Conservation (phyloP, 2,888 invertebrate genomes). For the Chrysolina oricalcia region DNA sequence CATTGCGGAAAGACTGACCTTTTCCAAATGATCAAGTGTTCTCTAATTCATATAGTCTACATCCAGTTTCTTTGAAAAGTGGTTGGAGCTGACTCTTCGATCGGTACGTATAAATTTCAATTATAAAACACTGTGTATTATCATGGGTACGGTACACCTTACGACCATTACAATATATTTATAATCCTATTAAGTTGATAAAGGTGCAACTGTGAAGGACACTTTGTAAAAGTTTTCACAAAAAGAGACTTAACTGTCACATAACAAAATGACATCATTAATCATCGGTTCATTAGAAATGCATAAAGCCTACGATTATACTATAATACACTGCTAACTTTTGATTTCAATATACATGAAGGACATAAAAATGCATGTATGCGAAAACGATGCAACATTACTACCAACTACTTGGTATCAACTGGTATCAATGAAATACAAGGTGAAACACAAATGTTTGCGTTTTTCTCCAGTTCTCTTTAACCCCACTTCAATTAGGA, state of each 20-base stretch:
- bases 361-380: constrained; percentile 42
- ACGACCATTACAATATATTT: constrained; percentile 41
- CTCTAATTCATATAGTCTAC: not conserved
- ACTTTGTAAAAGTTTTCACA: constrained; percentile 52
- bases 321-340: constrained; percentile 36
- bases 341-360: constrained; percentile 46
- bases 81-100: not conserved
- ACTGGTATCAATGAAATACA: not conserved
- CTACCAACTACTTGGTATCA: constrained; percentile 15
- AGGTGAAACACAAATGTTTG: not conserved
- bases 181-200: constrained; percentile 52
- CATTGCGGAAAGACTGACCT: no score
- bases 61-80: not conserved
- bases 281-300: constrained; percentile 49
- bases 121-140: constrained; percentile 23
- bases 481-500: no score
- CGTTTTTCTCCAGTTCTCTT: no score
- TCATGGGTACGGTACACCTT: constrained; percentile 27
- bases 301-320: constrained; percentile 44
- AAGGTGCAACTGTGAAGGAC: constrained; percentile 55
- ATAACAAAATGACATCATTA: constrained; percentile 43
- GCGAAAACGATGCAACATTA: constrained; percentile 27
- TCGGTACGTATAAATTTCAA: constrained; percentile 2
- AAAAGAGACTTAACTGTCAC: constrained; percentile 49
- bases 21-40: no score